Percentiles rank a stretch among this genome's conserved stretches.
phyloP scores from a whole-genome alignment of 2,113 vertebrate genomes.

The Neomonachus schauinslandi region DNA sequence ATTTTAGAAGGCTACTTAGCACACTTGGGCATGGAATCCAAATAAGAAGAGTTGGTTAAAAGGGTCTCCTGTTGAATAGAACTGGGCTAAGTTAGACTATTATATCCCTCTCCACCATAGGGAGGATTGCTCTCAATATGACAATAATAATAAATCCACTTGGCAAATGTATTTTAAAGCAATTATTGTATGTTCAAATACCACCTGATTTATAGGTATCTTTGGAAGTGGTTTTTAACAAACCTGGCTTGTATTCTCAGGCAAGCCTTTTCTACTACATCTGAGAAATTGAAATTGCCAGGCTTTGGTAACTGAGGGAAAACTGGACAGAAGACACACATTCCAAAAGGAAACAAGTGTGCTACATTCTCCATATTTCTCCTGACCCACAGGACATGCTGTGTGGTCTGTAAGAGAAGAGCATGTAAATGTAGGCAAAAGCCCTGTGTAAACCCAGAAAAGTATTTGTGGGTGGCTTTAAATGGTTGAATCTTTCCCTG shows the following conservation, averaged over 20 bases:
- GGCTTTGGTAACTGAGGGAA: neutral
- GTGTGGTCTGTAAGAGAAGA: conserved; percentile 72
- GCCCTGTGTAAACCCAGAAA: conserved; percentile 70
- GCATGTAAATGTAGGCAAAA: conserved; percentile 63
- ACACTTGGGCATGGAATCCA: neutral
- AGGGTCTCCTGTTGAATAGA: neutral
- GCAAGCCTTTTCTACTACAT: neutral
- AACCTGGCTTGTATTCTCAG: neutral
- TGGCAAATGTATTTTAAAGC: neutral
- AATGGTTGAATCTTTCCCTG: conserved; percentile 58
- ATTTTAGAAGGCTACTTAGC: neutral
- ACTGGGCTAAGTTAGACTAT: neutral
- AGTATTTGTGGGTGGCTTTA: conserved; percentile 64
- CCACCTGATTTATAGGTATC: neutral
- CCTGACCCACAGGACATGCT: neutral
- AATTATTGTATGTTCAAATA: neutral
- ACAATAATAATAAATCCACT: neutral
- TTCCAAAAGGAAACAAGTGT: conserved; percentile 42
- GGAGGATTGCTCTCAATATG: neutral
- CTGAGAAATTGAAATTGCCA: conserved; percentile 2
- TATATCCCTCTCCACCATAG: neutral
- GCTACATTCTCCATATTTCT: conserved; percentile 53
- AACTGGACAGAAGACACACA: neutral
- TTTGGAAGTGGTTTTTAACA: conserved; percentile 16
- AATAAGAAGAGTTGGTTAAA: neutral